Evolutionary conservation across 2,113 vertebrate genomes (phyloP).

Genomic region (Cyanistes caeruleus): DNA sequence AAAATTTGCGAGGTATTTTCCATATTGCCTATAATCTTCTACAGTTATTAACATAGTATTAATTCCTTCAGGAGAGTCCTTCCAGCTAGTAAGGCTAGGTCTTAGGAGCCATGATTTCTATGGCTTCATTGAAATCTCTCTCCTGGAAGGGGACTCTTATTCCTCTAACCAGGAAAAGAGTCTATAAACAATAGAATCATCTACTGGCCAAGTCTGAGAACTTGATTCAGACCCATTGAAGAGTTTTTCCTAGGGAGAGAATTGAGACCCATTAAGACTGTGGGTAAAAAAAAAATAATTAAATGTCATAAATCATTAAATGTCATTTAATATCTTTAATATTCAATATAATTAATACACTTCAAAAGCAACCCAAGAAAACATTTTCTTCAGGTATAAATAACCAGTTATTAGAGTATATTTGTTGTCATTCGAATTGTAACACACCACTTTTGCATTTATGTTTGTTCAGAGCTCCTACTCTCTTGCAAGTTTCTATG

Average conservation of each 20-base stretch:
- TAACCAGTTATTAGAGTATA: not conserved
- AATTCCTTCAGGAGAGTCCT: not conserved
- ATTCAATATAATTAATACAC: not conserved
- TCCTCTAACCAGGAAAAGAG: not conserved
- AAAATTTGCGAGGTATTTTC: conserved; percentile 12
- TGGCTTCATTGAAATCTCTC: not conserved
- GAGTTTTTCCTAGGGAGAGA: too few relatives aligned
- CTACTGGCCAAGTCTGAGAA: not conserved
- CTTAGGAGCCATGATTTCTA: not conserved
- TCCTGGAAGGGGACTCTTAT: not conserved
- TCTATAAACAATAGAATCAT: not conserved
- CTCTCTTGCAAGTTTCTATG: not conserved
- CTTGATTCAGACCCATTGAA: not conserved
- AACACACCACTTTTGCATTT: not conserved
- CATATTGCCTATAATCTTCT: not conserved
- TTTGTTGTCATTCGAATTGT: not conserved
- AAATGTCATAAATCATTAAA: not conserved
- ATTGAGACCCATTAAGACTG: too few relatives aligned
- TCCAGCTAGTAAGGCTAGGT: not conserved
- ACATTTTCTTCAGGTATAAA: not conserved
- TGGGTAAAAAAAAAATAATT: too few relatives aligned
- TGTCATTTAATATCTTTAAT: not conserved
- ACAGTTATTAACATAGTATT: not conserved
- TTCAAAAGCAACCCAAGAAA: not conserved
- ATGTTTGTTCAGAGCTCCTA: not conserved